Percentiles rank a stretch among this genome's conserved stretches.
Evolutionary conservation across 2,797 vertebrate genomes (phyloP).

Genomic region (Sebastes minor): DNA sequence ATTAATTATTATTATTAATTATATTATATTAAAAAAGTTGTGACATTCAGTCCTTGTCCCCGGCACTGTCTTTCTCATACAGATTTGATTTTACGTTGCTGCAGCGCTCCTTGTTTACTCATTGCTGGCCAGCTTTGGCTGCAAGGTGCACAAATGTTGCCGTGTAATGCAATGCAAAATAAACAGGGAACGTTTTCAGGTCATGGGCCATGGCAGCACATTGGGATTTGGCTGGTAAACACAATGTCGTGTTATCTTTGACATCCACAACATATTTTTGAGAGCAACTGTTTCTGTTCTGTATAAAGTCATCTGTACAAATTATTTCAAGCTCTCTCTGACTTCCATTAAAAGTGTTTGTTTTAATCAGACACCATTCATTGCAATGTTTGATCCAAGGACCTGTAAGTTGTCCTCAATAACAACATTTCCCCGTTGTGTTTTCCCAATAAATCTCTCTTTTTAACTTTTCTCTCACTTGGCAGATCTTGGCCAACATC

Average conservation of each 20-base stretch:
- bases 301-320: background rate
- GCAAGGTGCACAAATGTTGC: constrained; percentile 6
- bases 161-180: constrained; percentile 14
- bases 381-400: background rate
- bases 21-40: background rate
- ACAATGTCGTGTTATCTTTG: background rate
- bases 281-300: background rate
- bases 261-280: background rate
- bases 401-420: background rate
- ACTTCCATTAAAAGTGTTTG: background rate
- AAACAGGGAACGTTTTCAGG: constrained; percentile 22
- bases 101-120: constrained; percentile 6
- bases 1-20: too few species aligned
- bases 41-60: background rate
- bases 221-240: constrained; percentile 5
- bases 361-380: background rate
- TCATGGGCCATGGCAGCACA: constrained; percentile 2
- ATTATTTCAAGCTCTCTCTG: background rate
- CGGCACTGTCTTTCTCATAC: background rate
- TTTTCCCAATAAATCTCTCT: background rate
- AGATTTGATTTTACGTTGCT: background rate
- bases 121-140: constrained; percentile 5
- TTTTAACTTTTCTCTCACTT: background rate
- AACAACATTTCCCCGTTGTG: background rate
- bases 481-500: background rate